phyloP scores from a whole-genome alignment of 2,888 invertebrate species.

The Furcula furcula region DNA sequence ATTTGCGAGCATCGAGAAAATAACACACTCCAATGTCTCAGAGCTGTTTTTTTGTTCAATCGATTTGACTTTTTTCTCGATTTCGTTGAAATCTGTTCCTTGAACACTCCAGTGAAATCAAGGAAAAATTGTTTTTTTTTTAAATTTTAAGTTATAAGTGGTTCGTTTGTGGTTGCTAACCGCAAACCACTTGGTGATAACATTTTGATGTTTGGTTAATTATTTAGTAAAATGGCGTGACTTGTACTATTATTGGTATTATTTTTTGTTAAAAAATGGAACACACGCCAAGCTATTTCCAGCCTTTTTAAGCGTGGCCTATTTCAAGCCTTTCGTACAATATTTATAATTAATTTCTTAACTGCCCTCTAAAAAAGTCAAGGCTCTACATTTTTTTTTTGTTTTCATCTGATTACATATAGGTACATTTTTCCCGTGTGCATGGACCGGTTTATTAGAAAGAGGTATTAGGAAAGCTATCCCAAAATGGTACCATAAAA shows the following conservation, averaged over 20 bases:
- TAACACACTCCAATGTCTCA: constrained; percentile 45
- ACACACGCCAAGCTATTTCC: too few relatives aligned
- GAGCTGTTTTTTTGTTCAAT: constrained; percentile 30
- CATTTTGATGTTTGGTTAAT: constrained; percentile 29
- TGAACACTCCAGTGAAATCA: constrained; percentile 6
- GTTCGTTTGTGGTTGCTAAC: constrained; percentile 25
- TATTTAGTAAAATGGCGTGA: constrained; percentile 32
- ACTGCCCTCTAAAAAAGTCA: too few relatives aligned
- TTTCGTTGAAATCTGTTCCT: constrained; percentile 29
- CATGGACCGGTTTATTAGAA: too few relatives aligned
- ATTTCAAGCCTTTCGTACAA: too few relatives aligned
- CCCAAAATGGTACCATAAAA: too few relatives aligned
- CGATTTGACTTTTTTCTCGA: constrained; percentile 31
- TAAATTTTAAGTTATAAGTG: constrained; percentile 16
- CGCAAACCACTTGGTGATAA: constrained; percentile 20
- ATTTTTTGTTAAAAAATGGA: constrained; percentile 15
- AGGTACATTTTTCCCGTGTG: too few relatives aligned
- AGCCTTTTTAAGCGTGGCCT: too few relatives aligned
- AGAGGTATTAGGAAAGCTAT: too few relatives aligned
- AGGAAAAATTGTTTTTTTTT: constrained; percentile 5
- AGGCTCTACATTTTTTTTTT: too few relatives aligned
- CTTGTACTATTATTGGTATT: constrained; percentile 22
- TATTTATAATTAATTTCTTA: too few relatives aligned
- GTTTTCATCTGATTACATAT: too few relatives aligned
- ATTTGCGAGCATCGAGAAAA: constrained; percentile 55